Base-by-base conservation (phyloP, 2,888 invertebrate genomes). In the Exocentrus adspersus region DNA sequence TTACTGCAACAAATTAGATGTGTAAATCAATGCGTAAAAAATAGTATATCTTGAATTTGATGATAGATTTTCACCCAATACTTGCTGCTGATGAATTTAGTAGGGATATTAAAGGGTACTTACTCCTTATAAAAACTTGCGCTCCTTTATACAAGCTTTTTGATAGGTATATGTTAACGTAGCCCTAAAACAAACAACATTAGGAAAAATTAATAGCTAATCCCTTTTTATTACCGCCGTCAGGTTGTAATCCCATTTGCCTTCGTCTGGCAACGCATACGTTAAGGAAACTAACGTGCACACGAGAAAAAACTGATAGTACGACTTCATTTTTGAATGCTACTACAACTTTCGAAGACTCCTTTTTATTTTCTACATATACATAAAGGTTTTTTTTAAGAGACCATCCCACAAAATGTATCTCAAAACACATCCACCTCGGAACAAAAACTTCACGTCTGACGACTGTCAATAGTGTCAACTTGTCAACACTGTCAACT, bases 91-190 rank as follows among this genome's bases (percentile, higher is more conserved):
- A 5, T 24, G 7, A 7, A 5, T 5, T 24, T 5, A 7, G 24
- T 24, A 24, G 24, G 7, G 24, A 24, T 24, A 24, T 24, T 24
- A 7, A 24, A 24, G 3, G 7, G 24, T 24, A 24, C 88, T 87
- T 84, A 92, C 92, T 85, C 81, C 86, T 85, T 56, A 92, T 86
- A 78, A 86, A 89, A 61, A 93, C 86, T 80, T 89, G 87, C 1
- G 92, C 89, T 67, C 87, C 88, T 77, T 89, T 89, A 81, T 89
- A 90, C 73, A 93, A 82, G 87, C 84, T 92, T 87, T 84, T 89
- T 77, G 83, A 86, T 73, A 77, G 79, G 70, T 85, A 84, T 45
- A 83, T 77, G 74, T 84, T 85, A 67, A 77, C 82, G 62, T 83
- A 81, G 81, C 85, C 84, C 77, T 86, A 82, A 68, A 80, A 79